Evolutionary conservation across 2,888 invertebrate species (phyloP), one percentile per base, ranked within the genome.

Genomic region (Idaea dimidiata): DNA sequence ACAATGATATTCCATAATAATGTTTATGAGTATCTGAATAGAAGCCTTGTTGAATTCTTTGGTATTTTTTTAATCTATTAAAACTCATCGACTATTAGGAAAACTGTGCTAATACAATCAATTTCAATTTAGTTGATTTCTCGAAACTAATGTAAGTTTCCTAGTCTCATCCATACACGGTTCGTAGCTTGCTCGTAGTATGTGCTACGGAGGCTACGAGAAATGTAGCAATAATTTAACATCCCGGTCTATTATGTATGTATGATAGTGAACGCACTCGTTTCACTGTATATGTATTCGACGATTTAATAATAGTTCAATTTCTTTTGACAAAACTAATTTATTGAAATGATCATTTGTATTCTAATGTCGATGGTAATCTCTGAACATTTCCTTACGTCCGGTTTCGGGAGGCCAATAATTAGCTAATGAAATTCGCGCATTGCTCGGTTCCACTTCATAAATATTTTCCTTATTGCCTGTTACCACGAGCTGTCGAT

Each of bases 401-500:
- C 68, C 67, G 60, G 67, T 66, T 24, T 58, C 69, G 64, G 67
- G 69, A 65, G 67, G 69, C 74, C 75, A 81, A 82, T 89, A 89
- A 90, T 91, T 91, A 89, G 85, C 86, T 90, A 89, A 90, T 90
- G 89, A 89, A 87, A 87, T 81, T 87, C 82, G 85, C 81, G 79
- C 80, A 77, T 76, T 78, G 71, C 76, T 74, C 79, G 75, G 82
- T 84, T 87, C 84, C 83, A 82, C 86, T 87, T 88, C 86, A 89
- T 90, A 91, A 91, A 91, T 91, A 91, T 89, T 89, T 87, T 84
- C 86, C 83, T 90, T 89, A 90, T 88, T 84, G 89, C 88, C 90
- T 83, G 87, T 86, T 89, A 87, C 89, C 90, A 90, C 89, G 91
- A 89, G 83, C 88, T 89, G 87, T 87, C 90, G 87, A 91, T 90